A percentile compares a stretch with the other conserved stretches of the same genome.
These are phyloP conservation scores for Phodopus roborovskii DNA, from an alignment of 2,113 vertebrate species.

Conservation along the genomic window DNA sequence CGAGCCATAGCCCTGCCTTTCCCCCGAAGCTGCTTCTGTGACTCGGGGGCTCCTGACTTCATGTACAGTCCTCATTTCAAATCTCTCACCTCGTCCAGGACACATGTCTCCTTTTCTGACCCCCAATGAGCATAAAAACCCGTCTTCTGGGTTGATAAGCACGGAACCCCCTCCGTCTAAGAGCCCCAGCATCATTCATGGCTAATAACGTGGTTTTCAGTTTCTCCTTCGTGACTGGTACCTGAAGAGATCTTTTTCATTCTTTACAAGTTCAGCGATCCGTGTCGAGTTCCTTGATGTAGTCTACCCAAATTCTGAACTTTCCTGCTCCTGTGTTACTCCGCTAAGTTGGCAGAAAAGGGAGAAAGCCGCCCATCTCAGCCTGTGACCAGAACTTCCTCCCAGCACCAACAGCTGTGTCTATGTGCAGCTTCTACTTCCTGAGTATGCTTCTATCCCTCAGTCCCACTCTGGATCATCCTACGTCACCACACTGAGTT, in stretches of 20 bases:
- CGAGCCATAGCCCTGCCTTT: neutral
- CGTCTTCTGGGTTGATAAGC: neutral
- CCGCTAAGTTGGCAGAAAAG: conserved; percentile 3
- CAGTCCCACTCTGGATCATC: neutral
- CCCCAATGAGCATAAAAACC: neutral
- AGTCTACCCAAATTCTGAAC: conserved; percentile 11
- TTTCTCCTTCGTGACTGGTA: conserved; percentile 49
- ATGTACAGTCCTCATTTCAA: conserved; percentile 12
- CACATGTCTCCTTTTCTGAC: conserved; percentile 34
- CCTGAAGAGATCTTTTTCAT: conserved; percentile 5
- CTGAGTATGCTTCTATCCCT: neutral
- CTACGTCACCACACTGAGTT: neutral
- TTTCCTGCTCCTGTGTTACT: neutral
- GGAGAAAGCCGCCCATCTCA: neutral
- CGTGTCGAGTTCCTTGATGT: conserved; percentile 59
- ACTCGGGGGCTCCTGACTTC: neutral
- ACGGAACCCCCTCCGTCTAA: conserved; percentile 10
- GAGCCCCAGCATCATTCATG: neutral
- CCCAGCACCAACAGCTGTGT: neutral
- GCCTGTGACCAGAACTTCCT: neutral
- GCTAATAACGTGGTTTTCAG: conserved; percentile 31
- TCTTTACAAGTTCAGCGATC: conserved; percentile 33
- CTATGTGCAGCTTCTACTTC: neutral
- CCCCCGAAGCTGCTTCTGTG: neutral
- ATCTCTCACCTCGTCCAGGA: neutral